Conservation (phyloP, 2,797 vertebrate species). For the Anguilla anguilla region DNA sequence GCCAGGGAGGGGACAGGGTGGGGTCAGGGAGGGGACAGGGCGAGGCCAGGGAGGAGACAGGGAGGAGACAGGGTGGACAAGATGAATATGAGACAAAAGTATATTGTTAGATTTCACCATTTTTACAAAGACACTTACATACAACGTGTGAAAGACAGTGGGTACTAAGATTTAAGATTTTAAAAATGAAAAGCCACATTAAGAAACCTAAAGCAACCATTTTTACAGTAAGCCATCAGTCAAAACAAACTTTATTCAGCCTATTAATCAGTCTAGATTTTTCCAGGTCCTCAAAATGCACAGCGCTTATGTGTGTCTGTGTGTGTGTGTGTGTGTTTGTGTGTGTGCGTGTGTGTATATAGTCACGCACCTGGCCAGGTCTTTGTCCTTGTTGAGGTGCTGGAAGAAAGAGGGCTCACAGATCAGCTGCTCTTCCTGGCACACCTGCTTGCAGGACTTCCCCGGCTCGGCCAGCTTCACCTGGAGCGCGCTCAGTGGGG, state of each 20-base stretch:
- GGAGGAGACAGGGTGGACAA: too few relatives aligned
- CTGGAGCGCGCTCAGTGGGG: slow-evolving; percentile 87
- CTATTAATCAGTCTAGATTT: background rate
- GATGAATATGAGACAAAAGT: background rate
- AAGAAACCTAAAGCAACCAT: background rate
- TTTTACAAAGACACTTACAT: background rate
- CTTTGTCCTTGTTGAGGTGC: slow-evolving; percentile 97
- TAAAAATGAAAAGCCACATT: background rate
- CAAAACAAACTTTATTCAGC: background rate
- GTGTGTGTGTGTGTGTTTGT: background rate
- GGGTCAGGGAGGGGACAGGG: too few relatives aligned
- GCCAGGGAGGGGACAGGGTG: too few relatives aligned
- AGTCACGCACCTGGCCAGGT: slow-evolving; percentile 82
- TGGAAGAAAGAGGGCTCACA: slow-evolving; percentile 98
- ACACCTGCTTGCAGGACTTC: slow-evolving; percentile 92
- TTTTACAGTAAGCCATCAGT: background rate
- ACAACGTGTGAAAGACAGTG: background rate
- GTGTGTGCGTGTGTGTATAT: background rate
- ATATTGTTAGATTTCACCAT: background rate
- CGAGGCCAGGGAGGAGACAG: too few relatives aligned
- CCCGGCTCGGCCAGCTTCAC: slow-evolving; percentile 87
- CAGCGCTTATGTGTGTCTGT: background rate
- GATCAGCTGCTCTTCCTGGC: slow-evolving; percentile 96
- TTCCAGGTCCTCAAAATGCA: background rate
- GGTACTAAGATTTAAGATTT: background rate